phyloP scores from a whole-genome alignment of 2,797 vertebrate species.

The Hypotaenidia okinawae region DNA sequence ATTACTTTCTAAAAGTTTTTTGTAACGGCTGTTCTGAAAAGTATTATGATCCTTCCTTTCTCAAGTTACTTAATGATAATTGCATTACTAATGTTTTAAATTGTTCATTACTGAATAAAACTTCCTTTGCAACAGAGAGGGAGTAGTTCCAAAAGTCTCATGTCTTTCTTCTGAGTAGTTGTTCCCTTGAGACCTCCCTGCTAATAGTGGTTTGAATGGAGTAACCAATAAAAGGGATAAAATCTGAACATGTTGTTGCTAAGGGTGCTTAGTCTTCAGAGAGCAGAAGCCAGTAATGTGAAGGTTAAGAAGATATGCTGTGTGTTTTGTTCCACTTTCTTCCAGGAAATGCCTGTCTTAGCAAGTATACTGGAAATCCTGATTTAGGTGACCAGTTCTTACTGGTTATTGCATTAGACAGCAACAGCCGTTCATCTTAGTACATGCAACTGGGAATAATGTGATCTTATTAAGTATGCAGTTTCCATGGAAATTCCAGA shows the following conservation, averaged over 20 bases:
- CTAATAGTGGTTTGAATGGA: neutral
- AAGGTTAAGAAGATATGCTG: neutral
- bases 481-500: conserved; percentile 62
- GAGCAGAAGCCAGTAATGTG: neutral
- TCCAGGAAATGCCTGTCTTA: neutral
- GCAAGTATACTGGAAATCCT: neutral
- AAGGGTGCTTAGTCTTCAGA: neutral
- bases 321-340: neutral
- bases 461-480: neutral
- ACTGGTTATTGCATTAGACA: neutral
- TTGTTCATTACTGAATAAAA: neutral
- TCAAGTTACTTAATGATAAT: neutral
- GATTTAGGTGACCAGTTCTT: neutral
- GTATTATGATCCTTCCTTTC: neutral
- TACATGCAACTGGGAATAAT: conserved; percentile 1
- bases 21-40: neutral
- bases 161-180: neutral
- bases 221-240: neutral
- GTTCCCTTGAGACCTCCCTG: neutral
- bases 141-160: neutral
- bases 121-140: neutral
- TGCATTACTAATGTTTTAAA: neutral
- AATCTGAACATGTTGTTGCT: neutral
- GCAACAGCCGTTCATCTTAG: neutral
- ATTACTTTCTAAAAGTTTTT: neutral